phyloP scores from a whole-genome alignment of 2,888 invertebrate species.

The Capitulum mitella region DNA sequence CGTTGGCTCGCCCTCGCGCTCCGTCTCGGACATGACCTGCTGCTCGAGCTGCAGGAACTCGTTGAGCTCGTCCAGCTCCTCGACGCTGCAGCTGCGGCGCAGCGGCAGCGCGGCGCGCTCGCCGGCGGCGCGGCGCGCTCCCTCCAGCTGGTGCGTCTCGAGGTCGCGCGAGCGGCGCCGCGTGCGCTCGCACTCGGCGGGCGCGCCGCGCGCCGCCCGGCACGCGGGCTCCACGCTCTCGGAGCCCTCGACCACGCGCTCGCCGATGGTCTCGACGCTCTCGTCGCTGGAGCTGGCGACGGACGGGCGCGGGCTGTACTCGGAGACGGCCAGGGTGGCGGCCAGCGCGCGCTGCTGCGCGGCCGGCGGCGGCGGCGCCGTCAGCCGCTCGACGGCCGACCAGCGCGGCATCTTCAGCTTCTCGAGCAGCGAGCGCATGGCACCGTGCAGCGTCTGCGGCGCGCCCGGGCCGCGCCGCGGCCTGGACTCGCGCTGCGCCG shows the following conservation, averaged over 20 bases:
- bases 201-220: not conserved
- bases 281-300: not conserved
- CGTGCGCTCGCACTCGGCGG: not conserved
- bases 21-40: conserved; percentile 52
- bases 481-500: not conserved
- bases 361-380: not conserved
- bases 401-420: conserved; percentile 14
- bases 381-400: conserved; percentile 15
- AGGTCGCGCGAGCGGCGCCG: not conserved
- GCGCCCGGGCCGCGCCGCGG: not conserved
- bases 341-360: conserved; percentile 11
- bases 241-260: not conserved
- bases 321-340: not conserved
- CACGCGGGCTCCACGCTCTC: not conserved
- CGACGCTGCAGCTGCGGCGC: conserved; percentile 41
- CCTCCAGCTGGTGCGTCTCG: not conserved
- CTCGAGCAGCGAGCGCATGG: conserved; percentile 7
- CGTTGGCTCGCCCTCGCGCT: conserved; percentile 44
- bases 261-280: not conserved
- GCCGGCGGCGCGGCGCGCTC: not conserved
- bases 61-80: conserved; percentile 56
- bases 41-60: conserved; percentile 56
- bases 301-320: conserved; percentile 12
- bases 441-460: not conserved
- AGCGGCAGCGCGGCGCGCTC: not conserved